These are phyloP conservation scores for Ageneiosus marmoratus DNA, from an alignment of 2,113 vertebrate species.

Conservation along the genomic window DNA sequence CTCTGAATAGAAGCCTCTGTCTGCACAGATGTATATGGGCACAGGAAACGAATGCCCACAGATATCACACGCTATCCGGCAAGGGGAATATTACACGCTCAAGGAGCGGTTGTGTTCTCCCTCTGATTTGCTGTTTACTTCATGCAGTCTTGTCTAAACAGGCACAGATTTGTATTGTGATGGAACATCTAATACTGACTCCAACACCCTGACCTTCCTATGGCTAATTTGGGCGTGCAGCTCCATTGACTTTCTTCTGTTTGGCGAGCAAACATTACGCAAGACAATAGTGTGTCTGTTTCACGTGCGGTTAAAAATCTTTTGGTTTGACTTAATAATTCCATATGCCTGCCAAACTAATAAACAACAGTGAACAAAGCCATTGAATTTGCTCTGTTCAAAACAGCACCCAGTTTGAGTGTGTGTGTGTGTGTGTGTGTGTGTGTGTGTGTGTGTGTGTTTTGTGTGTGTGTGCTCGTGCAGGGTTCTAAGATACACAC, in stretches of 20 bases:
- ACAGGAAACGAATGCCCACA: conserved; percentile 46
- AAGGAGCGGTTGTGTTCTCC: not conserved
- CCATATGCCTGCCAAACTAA: conserved; percentile 31
- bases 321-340: conserved; percentile 30
- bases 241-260: conserved; percentile 22
- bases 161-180: not conserved
- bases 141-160: not conserved
- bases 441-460: not conserved
- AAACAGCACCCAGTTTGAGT: not conserved
- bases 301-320: conserved; percentile 27
- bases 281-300: conserved; percentile 36
- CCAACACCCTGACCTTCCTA: not conserved
- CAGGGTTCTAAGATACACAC: not conserved
- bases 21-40: conserved; percentile 51
- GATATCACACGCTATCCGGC: conserved; percentile 56
- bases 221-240: not conserved
- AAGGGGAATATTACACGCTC: conserved; percentile 39
- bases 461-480: not conserved
- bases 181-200: not conserved
- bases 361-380: conserved; percentile 16
- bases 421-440: not conserved
- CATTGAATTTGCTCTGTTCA: not conserved
- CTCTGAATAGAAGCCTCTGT: conserved; percentile 61
- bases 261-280: not conserved
- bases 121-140: conserved; percentile 1